These are phyloP conservation scores for Mechanitis mazaeus DNA, from an alignment of 2,888 invertebrate genomes.

Conservation along the genomic window DNA sequence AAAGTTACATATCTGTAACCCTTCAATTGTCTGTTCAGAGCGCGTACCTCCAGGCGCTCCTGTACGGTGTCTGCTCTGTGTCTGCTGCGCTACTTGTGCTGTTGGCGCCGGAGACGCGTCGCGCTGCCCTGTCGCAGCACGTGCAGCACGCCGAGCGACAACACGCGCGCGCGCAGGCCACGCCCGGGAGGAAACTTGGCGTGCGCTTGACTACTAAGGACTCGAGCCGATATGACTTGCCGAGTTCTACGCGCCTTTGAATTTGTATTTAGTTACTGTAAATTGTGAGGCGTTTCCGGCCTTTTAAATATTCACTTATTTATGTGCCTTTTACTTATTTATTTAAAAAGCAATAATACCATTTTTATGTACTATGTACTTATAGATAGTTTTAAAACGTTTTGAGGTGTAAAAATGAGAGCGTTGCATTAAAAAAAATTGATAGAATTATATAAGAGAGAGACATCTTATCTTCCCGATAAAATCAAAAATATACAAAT, in stretches of 20 bases:
- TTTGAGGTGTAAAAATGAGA: too few relatives aligned
- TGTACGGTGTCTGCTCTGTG: conserved; percentile 63
- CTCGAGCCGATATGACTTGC: background rate
- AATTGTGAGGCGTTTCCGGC: background rate
- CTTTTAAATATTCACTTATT: background rate
- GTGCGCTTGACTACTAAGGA: background rate
- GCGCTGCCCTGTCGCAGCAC: conserved; percentile 71
- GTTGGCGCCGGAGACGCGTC: conserved; percentile 77
- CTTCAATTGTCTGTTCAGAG: conserved; percentile 38
- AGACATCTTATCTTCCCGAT: too few relatives aligned
- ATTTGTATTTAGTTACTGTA: background rate
- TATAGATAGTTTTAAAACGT: too few relatives aligned
- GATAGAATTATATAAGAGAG: too few relatives aligned
- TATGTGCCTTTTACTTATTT: background rate
- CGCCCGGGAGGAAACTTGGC: conserved; percentile 14
- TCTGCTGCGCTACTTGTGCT: conserved; percentile 72
- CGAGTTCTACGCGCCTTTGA: background rate
- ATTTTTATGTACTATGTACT: too few relatives aligned
- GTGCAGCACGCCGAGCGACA: conserved; percentile 65
- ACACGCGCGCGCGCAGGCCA: conserved; percentile 25
- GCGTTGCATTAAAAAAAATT: too few relatives aligned
- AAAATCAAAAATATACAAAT: too few relatives aligned
- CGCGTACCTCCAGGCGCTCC: conserved; percentile 51
- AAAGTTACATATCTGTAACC: too few relatives aligned
- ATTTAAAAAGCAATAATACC: too few relatives aligned